Conservation (phyloP, 2,113 vertebrate genomes). For the Mustela lutreola region DNA sequence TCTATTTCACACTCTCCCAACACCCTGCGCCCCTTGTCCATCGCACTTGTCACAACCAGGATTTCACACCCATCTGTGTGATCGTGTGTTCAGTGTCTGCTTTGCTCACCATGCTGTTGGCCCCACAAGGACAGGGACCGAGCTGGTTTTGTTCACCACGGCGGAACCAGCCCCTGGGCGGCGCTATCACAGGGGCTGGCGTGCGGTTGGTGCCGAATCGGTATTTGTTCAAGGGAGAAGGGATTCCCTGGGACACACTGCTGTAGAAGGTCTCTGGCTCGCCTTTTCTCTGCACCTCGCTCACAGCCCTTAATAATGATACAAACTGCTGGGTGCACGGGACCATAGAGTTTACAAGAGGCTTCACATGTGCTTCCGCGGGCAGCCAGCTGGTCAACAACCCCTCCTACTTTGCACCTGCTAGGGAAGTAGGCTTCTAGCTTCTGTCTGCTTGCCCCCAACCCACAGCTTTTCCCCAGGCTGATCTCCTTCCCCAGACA, state of each 20-base stretch:
- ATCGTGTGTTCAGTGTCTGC: background rate
- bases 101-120: too few relatives aligned
- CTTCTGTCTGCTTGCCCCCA: background rate
- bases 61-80: background rate
- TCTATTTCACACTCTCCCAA: background rate
- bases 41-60: background rate
- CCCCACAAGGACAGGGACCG: background rate
- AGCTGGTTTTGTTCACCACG: accelerated
- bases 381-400: too few relatives aligned
- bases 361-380: background rate
- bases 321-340: background rate
- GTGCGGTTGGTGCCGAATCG: accelerated
- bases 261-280: background rate
- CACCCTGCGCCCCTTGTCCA: background rate
- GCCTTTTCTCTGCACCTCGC: background rate
- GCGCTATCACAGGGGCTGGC: accelerated
- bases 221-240: background rate
- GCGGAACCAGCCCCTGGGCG: accelerated
- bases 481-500: background rate
- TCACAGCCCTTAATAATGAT: background rate
- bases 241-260: background rate
- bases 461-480: background rate
- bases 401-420: background rate
- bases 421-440: background rate
- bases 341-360: background rate